Percentiles rank a stretch among this genome's conserved stretches.
Conservation (phyloP, 1,140 invertebrate genomes). For the Drosophila tsacasi region DNA sequence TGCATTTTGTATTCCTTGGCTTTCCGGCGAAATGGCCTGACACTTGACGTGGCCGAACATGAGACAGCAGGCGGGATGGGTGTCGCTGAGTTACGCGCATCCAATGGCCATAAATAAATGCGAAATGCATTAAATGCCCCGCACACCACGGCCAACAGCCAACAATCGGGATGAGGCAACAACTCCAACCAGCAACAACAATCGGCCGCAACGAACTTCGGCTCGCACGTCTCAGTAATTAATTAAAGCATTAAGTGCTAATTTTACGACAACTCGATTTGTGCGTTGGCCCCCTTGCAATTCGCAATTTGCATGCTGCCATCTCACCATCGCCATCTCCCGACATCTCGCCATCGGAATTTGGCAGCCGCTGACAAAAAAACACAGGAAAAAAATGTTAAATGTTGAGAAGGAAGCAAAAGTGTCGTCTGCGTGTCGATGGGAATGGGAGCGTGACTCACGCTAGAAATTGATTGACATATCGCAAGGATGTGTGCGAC, state of each 20-base stretch:
- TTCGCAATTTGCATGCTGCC: conserved; percentile 72
- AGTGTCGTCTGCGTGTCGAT: conserved; percentile 50
- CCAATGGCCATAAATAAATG: conserved; percentile 80
- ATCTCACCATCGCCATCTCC: conserved; percentile 41
- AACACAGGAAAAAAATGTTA: conserved; percentile 21
- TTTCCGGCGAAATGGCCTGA: conserved; percentile 69
- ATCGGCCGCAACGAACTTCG: conserved; percentile 28
- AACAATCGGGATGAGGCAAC: conserved; percentile 18
- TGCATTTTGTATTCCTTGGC: conserved; percentile 40
- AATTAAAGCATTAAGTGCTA: conserved; percentile 84
- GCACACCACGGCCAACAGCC: conserved; percentile 40
- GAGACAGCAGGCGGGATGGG: conserved; percentile 40
- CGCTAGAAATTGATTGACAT: conserved; percentile 36
- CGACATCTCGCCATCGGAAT: conserved; percentile 70
- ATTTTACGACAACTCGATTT: conserved; percentile 84
- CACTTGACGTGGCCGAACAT: conserved; percentile 77
- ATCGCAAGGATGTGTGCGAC: conserved; percentile 16
- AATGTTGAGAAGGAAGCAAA: conserved; percentile 71
- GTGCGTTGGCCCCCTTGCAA: conserved; percentile 63
- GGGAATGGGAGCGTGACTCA: conserved; percentile 48
- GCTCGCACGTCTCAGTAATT: conserved; percentile 78
- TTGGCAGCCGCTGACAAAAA: conserved; percentile 61
- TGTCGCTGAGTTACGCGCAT: conserved; percentile 77
- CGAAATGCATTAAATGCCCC: conserved; percentile 75
- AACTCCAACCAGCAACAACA: conserved; percentile 21